Conservation (phyloP, 64 coral and sea anemone species). For the Pocillopora damicornis region DNA sequence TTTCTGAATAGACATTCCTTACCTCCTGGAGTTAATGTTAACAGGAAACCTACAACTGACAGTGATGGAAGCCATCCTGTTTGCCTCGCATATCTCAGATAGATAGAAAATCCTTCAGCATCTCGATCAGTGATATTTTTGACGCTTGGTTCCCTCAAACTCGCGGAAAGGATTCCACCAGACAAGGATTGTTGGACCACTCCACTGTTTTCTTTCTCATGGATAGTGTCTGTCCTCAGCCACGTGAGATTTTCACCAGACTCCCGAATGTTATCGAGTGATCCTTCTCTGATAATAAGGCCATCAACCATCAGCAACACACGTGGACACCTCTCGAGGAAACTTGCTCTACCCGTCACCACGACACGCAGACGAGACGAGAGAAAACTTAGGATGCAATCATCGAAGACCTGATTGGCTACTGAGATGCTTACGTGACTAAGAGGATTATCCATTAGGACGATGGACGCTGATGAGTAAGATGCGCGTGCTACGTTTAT, state of each 20-base stretch:
- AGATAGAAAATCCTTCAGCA: not conserved
- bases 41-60: not conserved
- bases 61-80: not conserved
- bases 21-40: not conserved
- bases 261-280: conserved; percentile 36
- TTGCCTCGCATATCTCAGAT: not conserved
- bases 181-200: not conserved
- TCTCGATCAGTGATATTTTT: not conserved
- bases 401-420: conserved; percentile 44
- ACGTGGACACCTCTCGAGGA: conserved; percentile 46
- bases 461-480: conserved; percentile 54
- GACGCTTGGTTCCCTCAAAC: not conserved
- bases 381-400: conserved; percentile 51
- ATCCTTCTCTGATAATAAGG: conserved; percentile 32
- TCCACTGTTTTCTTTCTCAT: not conserved
- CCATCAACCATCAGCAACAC: conserved; percentile 57
- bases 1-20: not conserved
- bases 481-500: conserved; percentile 61
- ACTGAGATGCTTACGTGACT: conserved; percentile 39
- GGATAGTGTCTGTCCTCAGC: conserved; percentile 9
- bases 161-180: too few species aligned
- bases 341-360: conserved; percentile 35
- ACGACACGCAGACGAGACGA: conserved; percentile 35
- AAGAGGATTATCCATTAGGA: conserved; percentile 59
- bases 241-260: conserved; percentile 44